Percentiles rank a stretch among this genome's conserved stretches.
Conservation (phyloP, 2,113 vertebrate species). For the Vanacampus margaritifer region DNA sequence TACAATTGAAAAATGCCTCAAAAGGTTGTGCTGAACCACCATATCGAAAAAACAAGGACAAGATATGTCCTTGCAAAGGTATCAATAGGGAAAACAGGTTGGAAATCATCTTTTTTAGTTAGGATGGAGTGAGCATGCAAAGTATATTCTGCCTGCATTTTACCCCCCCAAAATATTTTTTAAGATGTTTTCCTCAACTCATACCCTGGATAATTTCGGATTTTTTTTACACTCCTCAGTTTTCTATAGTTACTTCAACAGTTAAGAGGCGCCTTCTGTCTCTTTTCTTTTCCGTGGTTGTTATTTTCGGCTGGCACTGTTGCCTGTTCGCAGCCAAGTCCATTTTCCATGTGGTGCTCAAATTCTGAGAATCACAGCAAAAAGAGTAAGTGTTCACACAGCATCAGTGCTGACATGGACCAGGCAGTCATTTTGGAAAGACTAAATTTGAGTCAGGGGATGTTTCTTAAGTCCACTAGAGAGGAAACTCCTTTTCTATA, state of each 20-base stretch:
- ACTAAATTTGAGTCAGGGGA: not conserved
- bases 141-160: not conserved
- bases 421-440: not conserved
- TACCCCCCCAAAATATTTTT: not conserved
- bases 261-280: not conserved
- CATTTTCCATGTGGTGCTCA: not conserved
- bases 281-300: not conserved
- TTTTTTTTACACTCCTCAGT: not conserved
- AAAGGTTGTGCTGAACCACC: not conserved
- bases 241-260: not conserved
- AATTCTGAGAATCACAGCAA: constrained; percentile 19
- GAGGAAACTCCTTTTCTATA: not conserved
- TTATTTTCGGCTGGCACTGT: not conserved
- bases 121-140: not conserved
- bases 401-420: constrained; percentile 7
- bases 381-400: constrained; percentile 35
- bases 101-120: not conserved
- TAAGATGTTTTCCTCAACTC: not conserved
- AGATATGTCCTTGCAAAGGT: not conserved
- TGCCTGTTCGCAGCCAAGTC: not conserved
- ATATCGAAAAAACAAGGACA: not conserved
- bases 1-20: constrained; percentile 25
- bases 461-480: not conserved
- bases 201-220: not conserved
- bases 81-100: not conserved